Base-by-base conservation (phyloP, 2,888 invertebrate genomes). In the Sepioteuthis lessoniana region DNA sequence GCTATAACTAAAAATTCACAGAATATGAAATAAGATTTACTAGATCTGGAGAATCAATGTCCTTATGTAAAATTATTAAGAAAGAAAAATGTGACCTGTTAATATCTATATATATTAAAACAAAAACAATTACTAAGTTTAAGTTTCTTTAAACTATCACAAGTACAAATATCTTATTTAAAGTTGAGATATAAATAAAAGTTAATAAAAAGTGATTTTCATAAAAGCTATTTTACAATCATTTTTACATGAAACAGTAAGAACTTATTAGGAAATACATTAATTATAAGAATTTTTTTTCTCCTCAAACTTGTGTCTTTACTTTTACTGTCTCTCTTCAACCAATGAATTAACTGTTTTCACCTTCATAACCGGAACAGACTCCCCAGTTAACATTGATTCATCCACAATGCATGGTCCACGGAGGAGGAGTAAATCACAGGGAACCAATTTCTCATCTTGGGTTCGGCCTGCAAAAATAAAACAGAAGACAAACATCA, bases 371-470 rank as follows among this genome's bases (percentile, higher is more conserved):
- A 99, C 99, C 1, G 99, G 99, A 16, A 99, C 99, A 95, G 99
- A 99, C 97, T 99, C 99, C 94, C 98, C 99, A 31, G 99, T 99
- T 95, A 99, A 98, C 99, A 99, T 99, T 96, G 99, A 99, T 97
- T 99, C 99, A 97, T 99, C 99, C 0, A 99, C 99, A 96, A 99
- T 99, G 97, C 99, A 99, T 3, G 99, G 98, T 19, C 99, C 99
- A 96, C 99, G 98, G 94, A 99, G 97, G 91, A 99, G 97, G 50
- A 99, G 98, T 97, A 99, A 98, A 97, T 99, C 99, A 97, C 99
- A 99, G 3, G 99, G 99, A 93, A 99, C 99, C 95, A 99, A 98
- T 94, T 97, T 98, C 96, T 99, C 99, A 97, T 98, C 98, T 94
- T 98, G 98, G 28, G 99, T 98, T 95, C 99, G 98, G 25, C 98